Evolutionary conservation across 2,888 invertebrate genomes (phyloP).

Genomic region (Aleiodes leptofemur): DNA sequence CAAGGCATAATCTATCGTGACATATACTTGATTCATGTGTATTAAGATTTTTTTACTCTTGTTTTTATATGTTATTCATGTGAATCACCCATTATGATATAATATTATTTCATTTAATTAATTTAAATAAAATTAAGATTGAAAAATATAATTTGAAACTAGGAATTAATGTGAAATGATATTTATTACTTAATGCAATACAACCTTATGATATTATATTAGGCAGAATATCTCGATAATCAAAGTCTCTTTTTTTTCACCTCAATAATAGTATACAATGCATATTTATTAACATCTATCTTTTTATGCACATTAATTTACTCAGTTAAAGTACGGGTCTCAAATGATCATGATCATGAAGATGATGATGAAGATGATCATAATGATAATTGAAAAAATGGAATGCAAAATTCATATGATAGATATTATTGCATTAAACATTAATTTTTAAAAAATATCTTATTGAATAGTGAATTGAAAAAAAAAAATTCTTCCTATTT

Average conservation of each 20-base stretch:
- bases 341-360: slow-evolving; percentile 1
- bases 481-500: neutral
- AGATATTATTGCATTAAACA: slow-evolving; percentile 16
- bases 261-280: neutral
- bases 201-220: slow-evolving; percentile 28
- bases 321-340: slow-evolving; percentile 27
- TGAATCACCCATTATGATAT: too few relatives aligned
- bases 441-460: neutral
- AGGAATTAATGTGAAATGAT: neutral
- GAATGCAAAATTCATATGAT: neutral
- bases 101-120: neutral
- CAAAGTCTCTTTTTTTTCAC: slow-evolving; percentile 7
- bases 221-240: slow-evolving; percentile 21
- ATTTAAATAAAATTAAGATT: neutral
- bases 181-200: slow-evolving; percentile 27
- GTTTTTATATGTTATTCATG: too few relatives aligned
- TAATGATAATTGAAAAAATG: neutral
- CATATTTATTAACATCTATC: slow-evolving; percentile 2
- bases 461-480: neutral
- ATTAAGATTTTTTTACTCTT: too few relatives aligned
- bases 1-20: neutral
- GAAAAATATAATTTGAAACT: too few relatives aligned
- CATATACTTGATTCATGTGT: too few relatives aligned
- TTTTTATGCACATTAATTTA: slow-evolving; percentile 6
- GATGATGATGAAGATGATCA: neutral